phyloP scores from a whole-genome alignment of 2,888 invertebrate species.

The Oscheius myriophilus region DNA sequence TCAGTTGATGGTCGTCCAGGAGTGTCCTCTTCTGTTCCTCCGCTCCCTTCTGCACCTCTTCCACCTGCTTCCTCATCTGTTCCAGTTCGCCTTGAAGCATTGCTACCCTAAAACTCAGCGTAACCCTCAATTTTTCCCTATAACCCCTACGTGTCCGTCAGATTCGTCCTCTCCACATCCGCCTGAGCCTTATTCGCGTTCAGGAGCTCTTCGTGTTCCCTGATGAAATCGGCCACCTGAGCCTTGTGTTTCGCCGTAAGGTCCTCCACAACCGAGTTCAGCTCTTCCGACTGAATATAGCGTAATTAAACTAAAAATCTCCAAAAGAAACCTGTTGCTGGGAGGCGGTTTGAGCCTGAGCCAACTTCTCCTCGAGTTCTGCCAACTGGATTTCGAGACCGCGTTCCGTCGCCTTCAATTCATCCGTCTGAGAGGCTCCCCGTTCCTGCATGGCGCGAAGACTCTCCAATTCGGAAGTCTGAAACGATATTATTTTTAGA shows the following conservation, averaged over 20 bases:
- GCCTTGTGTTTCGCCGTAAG: slow-evolving; percentile 12
- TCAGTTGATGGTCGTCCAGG: slow-evolving; percentile 5
- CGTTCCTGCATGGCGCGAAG: not conserved
- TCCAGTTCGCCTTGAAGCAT: slow-evolving; percentile 22
- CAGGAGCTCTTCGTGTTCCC: slow-evolving; percentile 26
- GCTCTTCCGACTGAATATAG: slow-evolving; percentile 7
- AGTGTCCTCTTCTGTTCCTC: slow-evolving; percentile 3
- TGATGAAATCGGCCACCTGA: slow-evolving; percentile 21
- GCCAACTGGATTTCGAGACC: slow-evolving; percentile 13
- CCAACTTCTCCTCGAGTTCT: slow-evolving; percentile 12
- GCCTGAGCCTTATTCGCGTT: not conserved
- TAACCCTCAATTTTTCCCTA: not conserved
- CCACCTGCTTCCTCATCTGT: slow-evolving; percentile 4
- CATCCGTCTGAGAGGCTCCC: not conserved
- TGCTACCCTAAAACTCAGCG: slow-evolving; percentile 5
- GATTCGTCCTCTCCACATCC: slow-evolving; percentile 16
- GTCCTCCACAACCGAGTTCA: slow-evolving; percentile 7
- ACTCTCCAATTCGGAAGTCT: slow-evolving; percentile 1
- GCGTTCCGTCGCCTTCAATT: slow-evolving; percentile 6
- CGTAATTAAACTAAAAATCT: no score
- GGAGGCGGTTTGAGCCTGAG: not conserved
- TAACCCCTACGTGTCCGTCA: slow-evolving; percentile 5
- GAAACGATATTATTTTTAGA: no score
- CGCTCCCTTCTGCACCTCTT: slow-evolving; percentile 8
- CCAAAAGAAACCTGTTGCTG: slow-evolving; percentile 3